A percentile compares a stretch with the other conserved stretches of the same genome.
Conservation (phyloP, 2,113 vertebrate species). For the Laticauda laticaudata region DNA sequence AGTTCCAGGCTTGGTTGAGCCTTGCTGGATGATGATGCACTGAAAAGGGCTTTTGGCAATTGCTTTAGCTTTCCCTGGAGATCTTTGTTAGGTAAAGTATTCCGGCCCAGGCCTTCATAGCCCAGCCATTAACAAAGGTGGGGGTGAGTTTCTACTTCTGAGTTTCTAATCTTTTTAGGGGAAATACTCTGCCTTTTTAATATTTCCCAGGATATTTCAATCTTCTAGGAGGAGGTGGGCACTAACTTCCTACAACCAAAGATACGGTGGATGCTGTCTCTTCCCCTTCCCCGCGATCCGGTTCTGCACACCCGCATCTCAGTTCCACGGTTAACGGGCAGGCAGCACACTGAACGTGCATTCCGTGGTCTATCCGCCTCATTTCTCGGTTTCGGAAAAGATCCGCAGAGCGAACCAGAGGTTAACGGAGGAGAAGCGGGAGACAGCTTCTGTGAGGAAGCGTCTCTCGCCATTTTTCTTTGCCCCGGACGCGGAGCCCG, state of each 20-base stretch:
- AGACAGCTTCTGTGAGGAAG: conserved; percentile 8
- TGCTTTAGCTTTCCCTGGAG: too few relatives aligned
- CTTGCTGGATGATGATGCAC: too few relatives aligned
- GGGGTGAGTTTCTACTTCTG: too few relatives aligned
- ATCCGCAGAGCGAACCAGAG: background rate
- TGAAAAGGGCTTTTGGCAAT: too few relatives aligned
- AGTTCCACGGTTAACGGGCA: background rate
- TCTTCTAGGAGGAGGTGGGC: too few relatives aligned
- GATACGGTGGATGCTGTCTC: background rate
- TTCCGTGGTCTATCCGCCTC: background rate
- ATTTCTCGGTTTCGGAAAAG: background rate
- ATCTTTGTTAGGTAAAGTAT: too few relatives aligned
- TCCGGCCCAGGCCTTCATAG: too few relatives aligned
- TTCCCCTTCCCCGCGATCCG: background rate
- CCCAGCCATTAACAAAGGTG: too few relatives aligned
- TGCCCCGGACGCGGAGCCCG: conserved; percentile 4
- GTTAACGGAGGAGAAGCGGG: conserved; percentile 63
- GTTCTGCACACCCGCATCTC: background rate
- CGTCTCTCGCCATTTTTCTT: background rate
- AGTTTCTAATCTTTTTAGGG: too few relatives aligned
- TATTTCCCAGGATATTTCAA: too few relatives aligned
- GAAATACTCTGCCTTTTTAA: too few relatives aligned
- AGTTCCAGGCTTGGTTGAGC: too few relatives aligned
- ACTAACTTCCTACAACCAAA: background rate
- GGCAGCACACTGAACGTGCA: background rate